Evolutionary conservation across 92 coral and sea anemone genomes (phyloP).

Genomic region (Umimayanthus kanabou): DNA sequence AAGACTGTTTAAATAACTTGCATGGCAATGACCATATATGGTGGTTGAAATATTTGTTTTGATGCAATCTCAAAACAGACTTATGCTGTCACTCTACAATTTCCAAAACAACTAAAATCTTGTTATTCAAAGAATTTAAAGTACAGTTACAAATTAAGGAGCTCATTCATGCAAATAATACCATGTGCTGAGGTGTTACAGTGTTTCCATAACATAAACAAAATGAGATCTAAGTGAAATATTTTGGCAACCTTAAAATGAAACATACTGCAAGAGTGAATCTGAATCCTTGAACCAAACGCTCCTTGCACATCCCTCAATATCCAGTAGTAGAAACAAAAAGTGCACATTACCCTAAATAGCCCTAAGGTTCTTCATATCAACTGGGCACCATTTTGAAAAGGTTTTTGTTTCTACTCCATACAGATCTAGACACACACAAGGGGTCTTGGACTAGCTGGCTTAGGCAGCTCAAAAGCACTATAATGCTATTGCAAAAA

Average conservation of each 20-base stretch:
- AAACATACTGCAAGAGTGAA: background rate
- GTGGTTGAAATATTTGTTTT: slow-evolving; percentile 22
- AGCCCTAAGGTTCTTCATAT: too few species aligned
- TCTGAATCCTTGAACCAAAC: background rate
- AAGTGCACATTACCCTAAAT: too few species aligned
- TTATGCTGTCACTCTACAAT: background rate
- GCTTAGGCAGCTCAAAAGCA: too few species aligned
- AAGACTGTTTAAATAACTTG: slow-evolving; percentile 13
- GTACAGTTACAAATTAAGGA: background rate
- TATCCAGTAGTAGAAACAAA: too few species aligned
- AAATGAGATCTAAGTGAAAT: slow-evolving; percentile 37
- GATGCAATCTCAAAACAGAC: background rate
- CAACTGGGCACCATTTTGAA: too few species aligned
- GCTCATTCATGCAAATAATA: background rate
- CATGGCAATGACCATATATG: slow-evolving; percentile 31
- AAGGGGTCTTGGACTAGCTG: too few species aligned
- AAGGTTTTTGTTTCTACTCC: too few species aligned
- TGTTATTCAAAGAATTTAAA: background rate
- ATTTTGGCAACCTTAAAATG: background rate
- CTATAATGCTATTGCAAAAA: too few species aligned
- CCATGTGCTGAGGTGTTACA: background rate
- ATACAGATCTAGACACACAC: too few species aligned
- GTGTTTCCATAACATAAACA: slow-evolving; percentile 82
- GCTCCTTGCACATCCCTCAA: background rate
- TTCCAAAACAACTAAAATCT: slow-evolving; percentile 3